These are phyloP conservation scores for Epistrophe eligans DNA, from an alignment of 2,888 invertebrate genomes.

Conservation along the genomic window DNA sequence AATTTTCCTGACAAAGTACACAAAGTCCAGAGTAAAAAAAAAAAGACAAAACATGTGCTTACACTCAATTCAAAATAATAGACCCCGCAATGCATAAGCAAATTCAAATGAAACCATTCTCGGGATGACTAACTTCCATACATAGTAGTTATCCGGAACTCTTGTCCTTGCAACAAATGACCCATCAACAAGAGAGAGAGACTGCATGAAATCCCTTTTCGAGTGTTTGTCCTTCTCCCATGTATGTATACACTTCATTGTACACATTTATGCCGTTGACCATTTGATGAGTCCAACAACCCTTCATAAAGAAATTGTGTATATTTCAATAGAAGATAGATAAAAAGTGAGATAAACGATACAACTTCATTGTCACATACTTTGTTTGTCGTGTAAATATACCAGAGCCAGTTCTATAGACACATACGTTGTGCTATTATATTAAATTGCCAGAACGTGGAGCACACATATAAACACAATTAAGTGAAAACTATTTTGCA, in stretches of 20 bases:
- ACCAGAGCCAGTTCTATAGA: not conserved
- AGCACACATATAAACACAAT: not conserved
- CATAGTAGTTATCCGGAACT: not conserved
- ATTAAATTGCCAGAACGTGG: not conserved
- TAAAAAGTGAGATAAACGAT: slow-evolving; percentile 8
- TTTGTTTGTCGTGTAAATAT: slow-evolving; percentile 12
- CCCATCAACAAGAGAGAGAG: not conserved
- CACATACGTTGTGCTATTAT: not conserved
- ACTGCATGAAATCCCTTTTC: slow-evolving; percentile 6
- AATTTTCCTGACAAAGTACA: slow-evolving; percentile 6
- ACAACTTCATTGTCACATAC: slow-evolving; percentile 45
- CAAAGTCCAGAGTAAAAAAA: not conserved
- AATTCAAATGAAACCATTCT: slow-evolving; percentile 20
- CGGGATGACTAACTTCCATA: slow-evolving; percentile 1
- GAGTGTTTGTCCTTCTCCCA: not conserved
- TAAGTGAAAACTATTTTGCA: not conserved
- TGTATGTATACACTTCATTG: not conserved
- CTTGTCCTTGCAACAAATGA: slow-evolving; percentile 20
- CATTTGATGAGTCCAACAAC: slow-evolving; percentile 68
- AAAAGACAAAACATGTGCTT: not conserved
- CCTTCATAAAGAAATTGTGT: slow-evolving; percentile 43
- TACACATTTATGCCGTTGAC: slow-evolving; percentile 48
- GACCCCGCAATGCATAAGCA: not conserved
- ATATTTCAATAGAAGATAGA: slow-evolving; percentile 15
- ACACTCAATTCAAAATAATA: slow-evolving; percentile 48